Base-by-base conservation (phyloP, 2,797 vertebrate species). In the Euthynnus affinis region DNA sequence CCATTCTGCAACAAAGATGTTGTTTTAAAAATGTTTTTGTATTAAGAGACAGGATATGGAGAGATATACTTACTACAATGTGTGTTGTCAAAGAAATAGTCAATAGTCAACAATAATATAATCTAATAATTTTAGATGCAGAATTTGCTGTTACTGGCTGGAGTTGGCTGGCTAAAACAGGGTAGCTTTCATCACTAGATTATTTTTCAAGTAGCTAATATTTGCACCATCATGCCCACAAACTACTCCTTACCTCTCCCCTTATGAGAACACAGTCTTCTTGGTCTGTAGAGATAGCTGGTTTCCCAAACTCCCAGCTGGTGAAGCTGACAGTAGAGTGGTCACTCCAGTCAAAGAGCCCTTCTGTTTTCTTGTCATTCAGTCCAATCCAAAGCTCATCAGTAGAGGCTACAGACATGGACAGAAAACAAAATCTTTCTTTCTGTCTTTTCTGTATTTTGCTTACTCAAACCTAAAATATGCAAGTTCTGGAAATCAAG, bases 271-370 rank as follows among this genome's bases (percentile, higher is more conserved):
- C 96, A 40, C 98, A 99, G 75, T 99, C 96, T 27, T 97, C 96
- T 65, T 90, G 81, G 61, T 91, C 90, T 40, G 90, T 89, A 63
- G 91, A 92, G 42, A 87, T 65, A n/a, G 95, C 89, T 1, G 98
- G 98, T 74, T 96, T 94, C 51, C 95, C 96, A 71, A n/a, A 93
- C 55, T 95, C 86, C 98, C 98, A 99, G 73, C 90, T 96, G 40
- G 95, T 96, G 76, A 96, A 98, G 0, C 87, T 95, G 42, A 99
- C 97, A 0, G 92, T 87, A 0, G 96, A 94, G 12, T 95, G 93
- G 85, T 99, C 98, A 0, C 95, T 97, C 98, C 98, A 99, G 76
- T 98, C 97, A 93, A 99, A 99, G 82, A 96, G 94, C 89, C 98
- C 95, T 63, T 97, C 95, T 48, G 93, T 94, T 82, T 82, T 96